A percentile compares a stretch with the other conserved stretches of the same genome.
phyloP scores from a whole-genome alignment of 2,888 invertebrate species.

The Cistogaster globosa region DNA sequence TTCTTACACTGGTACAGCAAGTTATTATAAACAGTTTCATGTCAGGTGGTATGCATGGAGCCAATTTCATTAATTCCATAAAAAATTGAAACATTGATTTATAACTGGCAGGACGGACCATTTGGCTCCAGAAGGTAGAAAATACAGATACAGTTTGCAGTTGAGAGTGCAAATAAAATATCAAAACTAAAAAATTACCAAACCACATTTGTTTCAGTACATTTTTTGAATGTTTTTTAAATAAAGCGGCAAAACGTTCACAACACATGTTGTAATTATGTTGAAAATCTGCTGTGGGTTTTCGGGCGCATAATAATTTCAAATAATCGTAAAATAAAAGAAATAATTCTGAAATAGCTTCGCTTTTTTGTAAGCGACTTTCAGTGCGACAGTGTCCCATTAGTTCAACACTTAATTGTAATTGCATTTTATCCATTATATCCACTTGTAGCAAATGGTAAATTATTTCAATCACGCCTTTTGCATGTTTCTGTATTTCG shows the following conservation, averaged over 20 bases:
- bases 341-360: slow-evolving; percentile 73
- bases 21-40: slow-evolving; percentile 72
- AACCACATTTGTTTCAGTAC: slow-evolving; percentile 76
- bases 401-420: slow-evolving; percentile 73
- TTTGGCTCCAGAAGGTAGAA: slow-evolving; percentile 74
- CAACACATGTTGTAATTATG: slow-evolving; percentile 73
- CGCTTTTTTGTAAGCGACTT: slow-evolving; percentile 71
- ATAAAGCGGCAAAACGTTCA: slow-evolving; percentile 75
- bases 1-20: slow-evolving; percentile 78
- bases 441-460: slow-evolving; percentile 74
- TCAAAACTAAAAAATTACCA: slow-evolving; percentile 74
- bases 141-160: slow-evolving; percentile 73
- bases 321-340: slow-evolving; percentile 77
- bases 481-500: slow-evolving; percentile 68
- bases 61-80: slow-evolving; percentile 72
- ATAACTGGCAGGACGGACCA: slow-evolving; percentile 73
- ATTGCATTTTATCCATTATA: slow-evolving; percentile 66
- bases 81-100: slow-evolving; percentile 75
- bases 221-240: slow-evolving; percentile 72
- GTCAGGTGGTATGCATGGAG: slow-evolving; percentile 73
- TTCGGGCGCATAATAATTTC: slow-evolving; percentile 74
- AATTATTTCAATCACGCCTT: slow-evolving; percentile 73
- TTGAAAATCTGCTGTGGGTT: slow-evolving; percentile 70
- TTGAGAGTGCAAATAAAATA: slow-evolving; percentile 73
- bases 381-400: slow-evolving; percentile 75